Evolutionary conservation across 30 jellyfish, hydroid and myxozoan genomes (phyloP).

Genomic region (Aurelia sp.): DNA sequence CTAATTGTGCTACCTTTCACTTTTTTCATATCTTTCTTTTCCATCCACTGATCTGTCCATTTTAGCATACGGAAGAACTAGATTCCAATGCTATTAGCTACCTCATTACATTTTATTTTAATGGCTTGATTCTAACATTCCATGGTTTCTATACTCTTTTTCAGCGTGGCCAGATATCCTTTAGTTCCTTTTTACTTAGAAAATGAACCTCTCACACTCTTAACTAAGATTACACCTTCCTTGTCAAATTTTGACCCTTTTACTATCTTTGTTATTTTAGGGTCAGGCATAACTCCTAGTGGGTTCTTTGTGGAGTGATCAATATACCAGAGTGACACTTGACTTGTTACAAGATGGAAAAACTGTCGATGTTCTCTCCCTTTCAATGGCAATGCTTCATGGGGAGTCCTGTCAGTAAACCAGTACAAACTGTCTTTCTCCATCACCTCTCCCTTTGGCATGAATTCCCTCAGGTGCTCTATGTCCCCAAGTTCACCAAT

Average conservation of each 20-base stretch:
- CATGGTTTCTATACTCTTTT: no score
- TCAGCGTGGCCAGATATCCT: no score
- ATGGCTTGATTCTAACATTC: no score
- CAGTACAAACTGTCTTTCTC: conserved; percentile 43
- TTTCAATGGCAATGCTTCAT: conserved; percentile 56
- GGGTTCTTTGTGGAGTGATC: conserved; percentile 73
- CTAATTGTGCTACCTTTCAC: no score
- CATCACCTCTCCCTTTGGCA: conserved; percentile 34
- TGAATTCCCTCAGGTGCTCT: conserved; percentile 50
- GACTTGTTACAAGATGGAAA: conserved; percentile 51
- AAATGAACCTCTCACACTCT: no score
- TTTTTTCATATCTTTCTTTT: no score
- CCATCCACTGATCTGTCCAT: no score
- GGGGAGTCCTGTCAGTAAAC: conserved; percentile 17
- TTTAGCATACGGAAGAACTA: no score
- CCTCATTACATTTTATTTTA: no score
- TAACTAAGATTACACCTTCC: conserved; percentile 1
- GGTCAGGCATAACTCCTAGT: conserved; percentile 65
- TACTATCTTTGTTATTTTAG: conserved; percentile 49
- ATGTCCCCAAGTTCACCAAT: conserved; percentile 54
- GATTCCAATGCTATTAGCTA: no score
- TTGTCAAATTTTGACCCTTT: conserved; percentile 62
- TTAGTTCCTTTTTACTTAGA: no score
- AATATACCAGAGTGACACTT: conserved; percentile 6
- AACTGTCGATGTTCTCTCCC: conserved; percentile 34